Evolutionary conservation across 1,140 invertebrate genomes (phyloP).

Genomic region (Magallana ariakensis): DNA sequence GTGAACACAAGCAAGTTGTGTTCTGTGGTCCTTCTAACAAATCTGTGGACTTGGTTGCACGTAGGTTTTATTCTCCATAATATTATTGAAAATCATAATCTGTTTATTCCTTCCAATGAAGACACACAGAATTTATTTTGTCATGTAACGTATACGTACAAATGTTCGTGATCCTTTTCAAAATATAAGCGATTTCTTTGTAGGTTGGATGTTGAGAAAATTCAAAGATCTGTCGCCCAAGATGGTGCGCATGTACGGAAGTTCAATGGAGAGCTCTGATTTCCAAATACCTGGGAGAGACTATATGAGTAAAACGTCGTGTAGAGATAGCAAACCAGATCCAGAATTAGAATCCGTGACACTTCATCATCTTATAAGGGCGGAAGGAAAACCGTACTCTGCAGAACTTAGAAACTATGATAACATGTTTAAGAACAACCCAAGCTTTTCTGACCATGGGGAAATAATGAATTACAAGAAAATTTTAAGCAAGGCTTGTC

Average conservation of each 20-base stretch:
- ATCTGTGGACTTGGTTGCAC: constrained; percentile 73
- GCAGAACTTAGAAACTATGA: constrained; percentile 64
- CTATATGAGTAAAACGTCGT: constrained; percentile 35
- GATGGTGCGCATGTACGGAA: constrained; percentile 68
- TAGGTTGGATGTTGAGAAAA: constrained; percentile 61
- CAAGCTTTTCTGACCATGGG: constrained; percentile 1
- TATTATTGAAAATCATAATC: no score
- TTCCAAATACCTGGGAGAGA: constrained; percentile 65
- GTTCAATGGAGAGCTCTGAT: constrained; percentile 60
- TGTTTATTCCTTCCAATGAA: no score
- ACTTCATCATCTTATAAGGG: constrained; percentile 67
- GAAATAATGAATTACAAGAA: constrained; percentile 57
- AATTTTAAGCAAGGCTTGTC: constrained; percentile 49
- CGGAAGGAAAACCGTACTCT: constrained; percentile 61
- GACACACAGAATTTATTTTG: no score
- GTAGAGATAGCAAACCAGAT: constrained; percentile 49
- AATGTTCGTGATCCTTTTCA: neutral
- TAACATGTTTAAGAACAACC: constrained; percentile 38
- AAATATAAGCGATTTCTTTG: constrained; percentile 33
- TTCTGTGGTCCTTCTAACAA: constrained; percentile 70
- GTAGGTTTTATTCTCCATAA: constrained; percentile 60
- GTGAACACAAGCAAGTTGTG: constrained; percentile 58
- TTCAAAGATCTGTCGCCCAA: constrained; percentile 59
- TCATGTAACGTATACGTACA: neutral
- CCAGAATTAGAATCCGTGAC: constrained; percentile 55